Conservation (phyloP, 2,888 invertebrate species). For the Drosophila emarginata region DNA sequence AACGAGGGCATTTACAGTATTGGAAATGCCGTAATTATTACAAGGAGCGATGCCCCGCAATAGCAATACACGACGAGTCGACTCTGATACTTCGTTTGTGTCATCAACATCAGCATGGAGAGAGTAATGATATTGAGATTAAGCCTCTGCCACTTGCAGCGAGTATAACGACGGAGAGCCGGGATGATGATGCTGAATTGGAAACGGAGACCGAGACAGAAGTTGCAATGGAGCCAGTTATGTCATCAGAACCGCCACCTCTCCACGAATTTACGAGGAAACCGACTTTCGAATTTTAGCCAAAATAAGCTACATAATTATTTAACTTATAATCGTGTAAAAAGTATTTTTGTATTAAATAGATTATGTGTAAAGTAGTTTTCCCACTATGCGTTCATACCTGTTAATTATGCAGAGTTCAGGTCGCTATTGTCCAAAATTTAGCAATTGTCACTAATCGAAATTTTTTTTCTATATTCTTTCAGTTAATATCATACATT, state of each 20-base stretch:
- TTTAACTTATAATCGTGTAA: slow-evolving; percentile 50
- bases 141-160: slow-evolving; percentile 67
- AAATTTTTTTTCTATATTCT: slow-evolving; percentile 7
- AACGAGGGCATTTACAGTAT: slow-evolving; percentile 81
- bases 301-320: slow-evolving; percentile 12
- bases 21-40: slow-evolving; percentile 83
- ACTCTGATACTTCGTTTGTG: slow-evolving; percentile 79
- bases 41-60: slow-evolving; percentile 82
- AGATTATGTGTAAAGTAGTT: slow-evolving; percentile 39
- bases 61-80: slow-evolving; percentile 82
- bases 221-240: not conserved
- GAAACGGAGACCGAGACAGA: not conserved
- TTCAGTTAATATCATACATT: not conserved
- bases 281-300: slow-evolving; percentile 45
- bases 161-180: slow-evolving; percentile 24
- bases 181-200: not conserved
- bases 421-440: not conserved
- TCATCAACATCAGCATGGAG: slow-evolving; percentile 81
- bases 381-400: slow-evolving; percentile 37
- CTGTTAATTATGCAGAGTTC: not conserved
- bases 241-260: slow-evolving; percentile 40
- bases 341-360: slow-evolving; percentile 55
- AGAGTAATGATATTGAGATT: slow-evolving; percentile 80
- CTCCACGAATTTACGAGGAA: slow-evolving; percentile 52
- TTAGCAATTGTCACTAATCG: slow-evolving; percentile 4